Conservation (phyloP, 2,113 vertebrate species). For the Archilochus colubris region DNA sequence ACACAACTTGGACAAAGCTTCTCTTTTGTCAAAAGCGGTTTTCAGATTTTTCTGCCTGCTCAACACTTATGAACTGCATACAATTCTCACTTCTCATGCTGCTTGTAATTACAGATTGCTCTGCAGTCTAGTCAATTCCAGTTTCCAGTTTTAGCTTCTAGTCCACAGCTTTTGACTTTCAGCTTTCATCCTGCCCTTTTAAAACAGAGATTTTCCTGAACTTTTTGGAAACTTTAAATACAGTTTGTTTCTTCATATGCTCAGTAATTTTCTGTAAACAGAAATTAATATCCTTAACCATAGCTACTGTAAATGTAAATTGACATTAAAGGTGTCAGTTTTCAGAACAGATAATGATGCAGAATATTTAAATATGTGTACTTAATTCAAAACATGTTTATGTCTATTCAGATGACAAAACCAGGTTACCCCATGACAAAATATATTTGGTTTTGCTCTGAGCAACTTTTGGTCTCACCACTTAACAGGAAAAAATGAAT, state of each 20-base stretch:
- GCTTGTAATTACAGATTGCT: background rate
- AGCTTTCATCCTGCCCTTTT: background rate
- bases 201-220: background rate
- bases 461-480: background rate
- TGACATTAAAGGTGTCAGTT: background rate
- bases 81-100: background rate
- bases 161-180: background rate
- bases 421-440: background rate
- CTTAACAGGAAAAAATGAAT: background rate
- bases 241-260: background rate
- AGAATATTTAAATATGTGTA: background rate
- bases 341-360: background rate
- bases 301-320: background rate
- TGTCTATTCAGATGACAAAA: background rate
- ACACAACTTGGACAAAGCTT: background rate
- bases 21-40: background rate
- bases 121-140: background rate
- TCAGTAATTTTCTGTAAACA: background rate
- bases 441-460: background rate
- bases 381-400: background rate
- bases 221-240: background rate
- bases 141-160: constrained; percentile 14
- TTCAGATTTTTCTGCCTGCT: background rate
- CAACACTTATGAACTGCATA: background rate
- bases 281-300: background rate